These are phyloP conservation scores for Galagoides demidoff DNA, from an alignment of 2,797 vertebrate species.

Conservation along the genomic window DNA sequence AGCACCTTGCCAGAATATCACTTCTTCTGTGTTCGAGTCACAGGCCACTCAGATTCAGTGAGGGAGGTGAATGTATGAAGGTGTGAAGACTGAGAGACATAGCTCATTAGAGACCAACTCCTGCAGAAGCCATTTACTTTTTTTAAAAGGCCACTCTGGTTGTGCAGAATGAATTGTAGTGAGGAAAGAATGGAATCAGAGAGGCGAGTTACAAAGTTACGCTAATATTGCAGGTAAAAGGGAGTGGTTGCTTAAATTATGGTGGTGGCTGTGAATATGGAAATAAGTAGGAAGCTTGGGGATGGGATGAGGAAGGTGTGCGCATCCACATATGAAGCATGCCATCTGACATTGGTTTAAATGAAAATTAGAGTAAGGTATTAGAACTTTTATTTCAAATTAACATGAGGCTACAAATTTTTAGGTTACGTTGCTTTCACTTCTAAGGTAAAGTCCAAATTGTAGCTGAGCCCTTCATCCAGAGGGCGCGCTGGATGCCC, in stretches of 20 bases:
- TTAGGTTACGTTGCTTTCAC: too few species aligned
- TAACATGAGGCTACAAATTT: too few species aligned
- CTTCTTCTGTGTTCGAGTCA: not conserved
- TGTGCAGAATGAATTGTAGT: not conserved
- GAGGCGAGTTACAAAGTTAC: not conserved
- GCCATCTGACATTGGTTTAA: not conserved
- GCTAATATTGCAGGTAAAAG: not conserved
- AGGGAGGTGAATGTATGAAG: not conserved
- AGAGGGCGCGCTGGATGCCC: too few species aligned
- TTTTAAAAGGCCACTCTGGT: not conserved
- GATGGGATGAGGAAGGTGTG: not conserved
- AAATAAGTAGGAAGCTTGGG: not conserved
- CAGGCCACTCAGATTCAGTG: not conserved
- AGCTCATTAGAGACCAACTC: not conserved
- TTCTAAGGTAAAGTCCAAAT: too few species aligned
- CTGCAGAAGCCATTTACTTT: not conserved
- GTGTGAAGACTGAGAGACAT: not conserved
- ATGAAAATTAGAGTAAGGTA: not conserved
- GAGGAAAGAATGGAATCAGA: not conserved
- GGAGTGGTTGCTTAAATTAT: not conserved
- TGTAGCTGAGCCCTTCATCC: too few species aligned
- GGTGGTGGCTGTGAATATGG: not conserved
- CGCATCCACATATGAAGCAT: not conserved
- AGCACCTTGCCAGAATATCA: not conserved
- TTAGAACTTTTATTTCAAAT: not conserved